These are phyloP conservation scores for Papilio xuthus DNA, from an alignment of 1,140 invertebrate genomes.

Conservation along the genomic window DNA sequence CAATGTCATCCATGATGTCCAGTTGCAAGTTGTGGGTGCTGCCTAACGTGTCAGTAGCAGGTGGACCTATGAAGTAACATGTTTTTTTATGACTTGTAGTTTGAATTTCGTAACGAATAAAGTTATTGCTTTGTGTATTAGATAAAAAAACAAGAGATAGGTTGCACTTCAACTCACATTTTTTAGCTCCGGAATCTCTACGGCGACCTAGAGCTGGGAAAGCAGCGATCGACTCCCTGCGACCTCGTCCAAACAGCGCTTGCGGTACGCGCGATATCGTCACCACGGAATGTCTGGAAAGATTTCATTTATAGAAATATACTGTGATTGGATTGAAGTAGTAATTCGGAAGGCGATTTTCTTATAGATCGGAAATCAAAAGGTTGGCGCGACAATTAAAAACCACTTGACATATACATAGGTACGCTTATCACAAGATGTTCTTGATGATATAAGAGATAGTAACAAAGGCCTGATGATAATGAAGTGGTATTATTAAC, in stretches of 20 bases:
- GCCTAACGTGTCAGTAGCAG: slow-evolving; percentile 85
- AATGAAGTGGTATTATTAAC: background rate
- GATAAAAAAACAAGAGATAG: background rate
- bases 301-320: slow-evolving; percentile 31
- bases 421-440: no score
- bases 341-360: background rate
- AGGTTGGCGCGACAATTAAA: background rate
- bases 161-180: slow-evolving; percentile 58
- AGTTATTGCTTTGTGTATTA: background rate
- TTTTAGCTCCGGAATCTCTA: slow-evolving; percentile 69
- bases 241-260: slow-evolving; percentile 87
- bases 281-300: slow-evolving; percentile 88
- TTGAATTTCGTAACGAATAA: background rate
- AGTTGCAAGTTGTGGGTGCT: slow-evolving; percentile 91
- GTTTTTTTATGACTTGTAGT: background rate
- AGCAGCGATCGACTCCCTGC: slow-evolving; percentile 90
- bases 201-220: slow-evolving; percentile 82
- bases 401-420: background rate
- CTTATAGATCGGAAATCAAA: background rate
- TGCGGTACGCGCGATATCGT: slow-evolving; percentile 90
- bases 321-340: background rate
- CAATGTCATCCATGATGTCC: slow-evolving; percentile 93
- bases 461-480: background rate
- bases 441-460: no score
- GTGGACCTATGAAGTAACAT: slow-evolving; percentile 78